Conservation (phyloP, 2,113 vertebrate species). For the Panurus biarmicus region DNA sequence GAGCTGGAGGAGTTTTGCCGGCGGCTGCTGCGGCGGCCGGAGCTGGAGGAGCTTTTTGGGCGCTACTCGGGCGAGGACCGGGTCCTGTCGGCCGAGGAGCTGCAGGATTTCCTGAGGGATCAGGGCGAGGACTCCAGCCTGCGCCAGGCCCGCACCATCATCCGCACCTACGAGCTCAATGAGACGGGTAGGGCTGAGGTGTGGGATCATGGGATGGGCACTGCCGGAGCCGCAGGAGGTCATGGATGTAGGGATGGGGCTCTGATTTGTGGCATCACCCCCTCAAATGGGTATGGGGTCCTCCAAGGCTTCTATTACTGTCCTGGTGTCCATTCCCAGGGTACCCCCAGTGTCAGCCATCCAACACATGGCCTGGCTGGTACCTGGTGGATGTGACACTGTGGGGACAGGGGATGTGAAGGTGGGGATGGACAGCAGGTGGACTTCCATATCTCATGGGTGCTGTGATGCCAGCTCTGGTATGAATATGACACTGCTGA, state of each 20-base stretch:
- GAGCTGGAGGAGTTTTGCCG: slow-evolving; percentile 92
- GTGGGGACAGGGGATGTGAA: not conserved
- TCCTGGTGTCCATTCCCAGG: too few species aligned
- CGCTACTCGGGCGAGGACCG: slow-evolving; percentile 83
- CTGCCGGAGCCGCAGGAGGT: fast-evolving
- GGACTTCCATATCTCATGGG: not conserved
- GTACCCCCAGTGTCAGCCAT: too few species aligned
- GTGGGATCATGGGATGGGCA: fast-evolving
- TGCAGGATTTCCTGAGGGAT: slow-evolving; percentile 86
- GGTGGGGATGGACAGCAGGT: not conserved
- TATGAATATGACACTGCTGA: not conserved
- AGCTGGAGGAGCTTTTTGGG: slow-evolving; percentile 86
- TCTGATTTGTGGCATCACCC: not conserved
- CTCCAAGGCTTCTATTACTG: not conserved
- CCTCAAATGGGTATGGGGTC: fast-evolving
- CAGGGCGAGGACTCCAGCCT: slow-evolving; percentile 84
- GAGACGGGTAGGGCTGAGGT: slow-evolving; percentile 76
- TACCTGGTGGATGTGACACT: not conserved
- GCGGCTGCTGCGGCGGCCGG: slow-evolving; percentile 83
- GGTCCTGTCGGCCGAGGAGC: slow-evolving; percentile 79
- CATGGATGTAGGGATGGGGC: not conserved
- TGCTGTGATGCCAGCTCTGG: not conserved
- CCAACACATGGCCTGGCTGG: not conserved
- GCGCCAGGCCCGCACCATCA: slow-evolving; percentile 72
- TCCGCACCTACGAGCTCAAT: slow-evolving; percentile 83